Evolutionary conservation across 2,888 invertebrate species (phyloP), one percentile per base, ranked within the genome.

Genomic region (Agrypnus murinus): DNA sequence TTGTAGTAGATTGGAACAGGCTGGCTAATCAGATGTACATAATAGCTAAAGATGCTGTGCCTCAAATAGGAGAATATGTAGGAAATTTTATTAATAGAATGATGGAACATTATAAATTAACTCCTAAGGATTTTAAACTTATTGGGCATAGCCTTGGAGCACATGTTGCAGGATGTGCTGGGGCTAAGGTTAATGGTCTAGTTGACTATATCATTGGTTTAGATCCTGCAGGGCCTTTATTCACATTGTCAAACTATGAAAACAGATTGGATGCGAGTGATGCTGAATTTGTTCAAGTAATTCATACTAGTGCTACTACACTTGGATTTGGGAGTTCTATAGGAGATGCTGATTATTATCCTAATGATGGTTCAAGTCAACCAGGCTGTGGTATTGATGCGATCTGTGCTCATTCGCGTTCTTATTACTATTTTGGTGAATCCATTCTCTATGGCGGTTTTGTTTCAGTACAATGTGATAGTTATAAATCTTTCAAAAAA

Each of bases 401-500:
- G 1, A 8, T 59, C 6, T 86, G 86, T 69, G 72, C 85, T 2
- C 86, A 86, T 74, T 71, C 76, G 1, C 81, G 87, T 43, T 80
- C 88, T 0, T 85, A 84, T 50, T 15, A 77, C 32, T 87, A 86
- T 73, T 87, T 83, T 69, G 83, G 85, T 0, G 88, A 88, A 79
- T 84, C 87, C 0, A 75, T 88, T 1, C 31, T 25, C 0, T 64
- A 32, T 7, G 63, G 74, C 34, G 78, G 81, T 32, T 87, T 86
- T 60, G 71, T 72, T 1, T 79, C 84, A 0, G 46, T 46, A 8
- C 17, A 63, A 10, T 81, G 81, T 63, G 66, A 69, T 6, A 74
- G 64, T 17, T 75, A 75, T 48, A 9, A 43, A 0, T 66, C 77
- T 25, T 80, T 67, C 69, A 68, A 71, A 14, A 63, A 68, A 10